phyloP scores from a whole-genome alignment of 1,140 invertebrate species.

The Drosophila pseudoobscura region DNA sequence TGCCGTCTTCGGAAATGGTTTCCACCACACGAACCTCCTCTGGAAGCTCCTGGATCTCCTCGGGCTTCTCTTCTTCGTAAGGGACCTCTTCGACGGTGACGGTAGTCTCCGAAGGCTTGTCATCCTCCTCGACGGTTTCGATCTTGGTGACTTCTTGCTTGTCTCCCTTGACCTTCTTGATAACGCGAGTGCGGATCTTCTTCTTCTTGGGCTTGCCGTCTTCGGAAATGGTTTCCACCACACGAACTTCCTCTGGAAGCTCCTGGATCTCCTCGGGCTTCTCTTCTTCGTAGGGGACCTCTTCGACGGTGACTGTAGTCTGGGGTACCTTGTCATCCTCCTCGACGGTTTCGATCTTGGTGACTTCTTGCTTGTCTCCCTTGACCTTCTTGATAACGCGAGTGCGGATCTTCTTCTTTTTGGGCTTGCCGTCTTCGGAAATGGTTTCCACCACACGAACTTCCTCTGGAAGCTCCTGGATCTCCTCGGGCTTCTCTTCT shows the following conservation, averaged over 20 bases:
- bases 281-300: constrained; percentile 21
- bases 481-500: neutral
- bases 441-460: constrained; percentile 2
- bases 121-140: constrained; percentile 38
- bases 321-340: constrained; percentile 28
- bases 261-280: constrained; percentile 28
- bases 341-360: constrained; percentile 44
- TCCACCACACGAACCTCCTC: constrained; percentile 35
- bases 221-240: constrained; percentile 23
- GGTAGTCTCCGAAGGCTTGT: constrained; percentile 22
- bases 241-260: constrained; percentile 29
- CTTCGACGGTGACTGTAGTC: constrained; percentile 33
- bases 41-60: constrained; percentile 24
- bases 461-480: constrained; percentile 1
- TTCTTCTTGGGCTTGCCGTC: constrained; percentile 36
- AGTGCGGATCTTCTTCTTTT: constrained; percentile 10
- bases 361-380: constrained; percentile 42
- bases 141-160: constrained; percentile 46
- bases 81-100: constrained; percentile 33
- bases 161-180: constrained; percentile 40
- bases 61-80: constrained; percentile 20
- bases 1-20: constrained; percentile 30
- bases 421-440: constrained; percentile 4
- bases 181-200: constrained; percentile 39
- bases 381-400: constrained; percentile 21